These are phyloP conservation scores for Tachuris rubrigastra DNA, from an alignment of 2,113 vertebrate genomes.

Conservation along the genomic window DNA sequence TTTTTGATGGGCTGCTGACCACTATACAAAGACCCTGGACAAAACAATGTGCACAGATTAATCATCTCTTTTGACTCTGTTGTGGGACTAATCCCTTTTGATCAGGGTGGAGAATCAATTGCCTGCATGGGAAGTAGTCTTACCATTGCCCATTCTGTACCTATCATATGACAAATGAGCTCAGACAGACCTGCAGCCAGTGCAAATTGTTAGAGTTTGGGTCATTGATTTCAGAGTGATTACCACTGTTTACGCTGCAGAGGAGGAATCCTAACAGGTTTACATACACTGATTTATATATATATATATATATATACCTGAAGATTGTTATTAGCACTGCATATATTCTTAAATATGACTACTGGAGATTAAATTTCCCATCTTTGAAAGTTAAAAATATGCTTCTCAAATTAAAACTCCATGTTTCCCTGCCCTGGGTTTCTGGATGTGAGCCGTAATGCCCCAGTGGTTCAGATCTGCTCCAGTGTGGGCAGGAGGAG, in stretches of 20 bases:
- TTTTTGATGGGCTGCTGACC: neutral
- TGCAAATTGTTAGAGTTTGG: neutral
- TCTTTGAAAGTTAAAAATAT: neutral
- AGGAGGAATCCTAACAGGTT: neutral
- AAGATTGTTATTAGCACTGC: neutral
- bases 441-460: accelerated
- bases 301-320: neutral
- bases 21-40: neutral
- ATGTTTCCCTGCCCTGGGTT: neutral
- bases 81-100: neutral
- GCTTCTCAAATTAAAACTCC: neutral
- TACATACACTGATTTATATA: neutral
- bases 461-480: neutral
- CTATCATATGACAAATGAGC: neutral
- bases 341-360: neutral
- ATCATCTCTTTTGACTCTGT: neutral
- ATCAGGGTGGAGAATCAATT: neutral
- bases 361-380: neutral
- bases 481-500: accelerated
- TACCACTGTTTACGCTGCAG: neutral
- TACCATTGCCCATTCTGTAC: neutral
- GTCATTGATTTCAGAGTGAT: neutral
- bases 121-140: neutral
- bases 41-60: neutral
- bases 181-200: neutral